A percentile compares a stretch with the other conserved stretches of the same genome.
phyloP scores from a whole-genome alignment of 2,113 vertebrate genomes.

The Cyphomyrus plagiostoma region DNA sequence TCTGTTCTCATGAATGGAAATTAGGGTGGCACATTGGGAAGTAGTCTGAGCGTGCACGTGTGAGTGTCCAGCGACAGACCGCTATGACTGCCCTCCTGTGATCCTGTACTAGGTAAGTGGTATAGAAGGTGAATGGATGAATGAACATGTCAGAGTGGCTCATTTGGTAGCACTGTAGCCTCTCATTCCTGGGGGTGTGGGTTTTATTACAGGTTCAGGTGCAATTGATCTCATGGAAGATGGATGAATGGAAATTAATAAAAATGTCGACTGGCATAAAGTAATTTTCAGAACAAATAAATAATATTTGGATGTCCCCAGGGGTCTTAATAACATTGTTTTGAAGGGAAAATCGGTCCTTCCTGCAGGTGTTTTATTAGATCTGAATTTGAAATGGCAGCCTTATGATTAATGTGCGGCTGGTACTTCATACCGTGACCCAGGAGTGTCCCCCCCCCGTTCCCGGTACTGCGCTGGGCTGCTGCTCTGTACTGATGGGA shows the following conservation, averaged over 20 bases:
- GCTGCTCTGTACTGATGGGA: not conserved
- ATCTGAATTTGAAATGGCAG: not conserved
- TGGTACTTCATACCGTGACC: not conserved
- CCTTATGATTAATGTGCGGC: not conserved
- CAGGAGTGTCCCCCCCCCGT: not conserved
- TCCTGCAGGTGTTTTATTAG: not conserved
- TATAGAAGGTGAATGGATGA: not conserved
- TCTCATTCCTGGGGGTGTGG: not conserved
- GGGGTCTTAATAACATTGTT: not conserved
- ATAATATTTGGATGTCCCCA: not conserved
- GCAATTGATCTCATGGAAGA: not conserved
- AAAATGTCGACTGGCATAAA: not conserved
- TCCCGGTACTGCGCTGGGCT: not conserved
- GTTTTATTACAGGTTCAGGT: not conserved
- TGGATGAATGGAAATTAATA: not conserved
- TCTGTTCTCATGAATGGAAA: not conserved
- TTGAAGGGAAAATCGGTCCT: not conserved
- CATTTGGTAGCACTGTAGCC: not conserved
- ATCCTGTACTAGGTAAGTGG: not conserved
- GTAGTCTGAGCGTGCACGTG: not conserved
- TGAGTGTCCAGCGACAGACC: not conserved
- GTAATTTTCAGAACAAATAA: not conserved
- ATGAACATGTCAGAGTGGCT: not conserved
- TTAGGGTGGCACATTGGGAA: not conserved
- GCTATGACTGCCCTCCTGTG: not conserved